Conservation (phyloP, 2,113 vertebrate genomes). For the Xyrauchen texanus region DNA sequence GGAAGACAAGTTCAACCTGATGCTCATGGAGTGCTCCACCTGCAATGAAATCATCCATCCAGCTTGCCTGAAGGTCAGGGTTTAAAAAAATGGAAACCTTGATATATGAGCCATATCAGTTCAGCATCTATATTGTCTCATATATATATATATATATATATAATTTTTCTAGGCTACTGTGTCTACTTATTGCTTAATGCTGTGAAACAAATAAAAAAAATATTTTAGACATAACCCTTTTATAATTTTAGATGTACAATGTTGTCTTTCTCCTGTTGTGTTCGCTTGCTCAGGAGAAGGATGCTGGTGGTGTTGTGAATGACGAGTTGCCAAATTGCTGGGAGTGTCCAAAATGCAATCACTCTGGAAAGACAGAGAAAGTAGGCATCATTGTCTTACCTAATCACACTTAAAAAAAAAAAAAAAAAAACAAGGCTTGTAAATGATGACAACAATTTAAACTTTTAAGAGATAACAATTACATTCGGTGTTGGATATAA, state of each 20-base stretch:
- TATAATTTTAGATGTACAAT: not conserved
- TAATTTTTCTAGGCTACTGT: too few species aligned
- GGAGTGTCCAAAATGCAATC: slow-evolving; percentile 98
- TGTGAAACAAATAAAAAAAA: too few species aligned
- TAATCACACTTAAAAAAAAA: not conserved
- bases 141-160: too few species aligned
- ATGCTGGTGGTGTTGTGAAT: slow-evolving; percentile 92
- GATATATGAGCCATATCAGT: too few species aligned
- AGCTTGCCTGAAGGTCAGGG: slow-evolving; percentile 91
- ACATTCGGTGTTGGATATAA: slow-evolving; percentile 78
- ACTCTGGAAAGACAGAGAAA: slow-evolving; percentile 97
- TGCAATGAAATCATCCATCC: slow-evolving; percentile 98
- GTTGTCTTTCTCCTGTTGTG: not conserved
- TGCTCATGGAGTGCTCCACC: slow-evolving; percentile 99
- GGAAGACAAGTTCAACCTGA: slow-evolving; percentile 93
- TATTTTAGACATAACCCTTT: not conserved
- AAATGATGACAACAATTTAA: not conserved
- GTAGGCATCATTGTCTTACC: slow-evolving; percentile 80
- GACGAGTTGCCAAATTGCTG: slow-evolving; percentile 98
- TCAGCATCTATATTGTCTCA: too few species aligned
- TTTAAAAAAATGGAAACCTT: not conserved
- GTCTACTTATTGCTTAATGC: too few species aligned
- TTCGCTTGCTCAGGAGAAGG: slow-evolving; percentile 74
- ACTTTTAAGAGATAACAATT: slow-evolving; percentile 16
- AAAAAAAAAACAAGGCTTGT: not conserved